Conservation (phyloP, 2,888 invertebrate genomes). For the Caenorhabditis sp. region DNA sequence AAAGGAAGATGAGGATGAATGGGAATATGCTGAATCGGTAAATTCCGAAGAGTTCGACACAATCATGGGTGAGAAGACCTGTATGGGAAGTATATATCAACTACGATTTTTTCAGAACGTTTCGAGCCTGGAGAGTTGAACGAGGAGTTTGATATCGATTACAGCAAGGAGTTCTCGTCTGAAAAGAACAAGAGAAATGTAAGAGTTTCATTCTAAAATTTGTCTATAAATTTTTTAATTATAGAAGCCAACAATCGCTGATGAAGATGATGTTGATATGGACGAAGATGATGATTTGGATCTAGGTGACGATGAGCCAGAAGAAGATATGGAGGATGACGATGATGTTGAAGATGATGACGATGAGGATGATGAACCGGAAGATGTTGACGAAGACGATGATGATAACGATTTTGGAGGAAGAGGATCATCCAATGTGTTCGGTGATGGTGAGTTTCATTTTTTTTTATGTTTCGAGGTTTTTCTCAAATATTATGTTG, state of each 20-base stretch:
- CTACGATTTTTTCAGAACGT: conserved; percentile 67
- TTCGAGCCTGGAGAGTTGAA: conserved; percentile 72
- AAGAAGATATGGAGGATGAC: conserved; percentile 32
- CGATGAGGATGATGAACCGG: conserved; percentile 37
- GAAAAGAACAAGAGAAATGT: conserved; percentile 65
- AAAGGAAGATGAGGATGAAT: conserved; percentile 75
- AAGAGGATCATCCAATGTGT: conserved; percentile 24
- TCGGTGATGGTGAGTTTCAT: conserved; percentile 12
- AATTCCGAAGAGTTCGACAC: conserved; percentile 82
- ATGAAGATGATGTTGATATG: conserved; percentile 42
- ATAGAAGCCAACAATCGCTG: conserved; percentile 14
- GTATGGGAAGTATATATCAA: neutral
- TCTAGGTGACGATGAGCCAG: conserved; percentile 35
- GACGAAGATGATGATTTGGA: conserved; percentile 48
- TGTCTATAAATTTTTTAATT: conserved; percentile 8
- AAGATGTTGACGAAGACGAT: conserved; percentile 40
- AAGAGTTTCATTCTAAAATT: conserved; percentile 3
- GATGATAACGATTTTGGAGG: conserved; percentile 12
- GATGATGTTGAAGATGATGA: conserved; percentile 34
- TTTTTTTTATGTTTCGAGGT: no score
- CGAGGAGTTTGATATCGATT: conserved; percentile 77
- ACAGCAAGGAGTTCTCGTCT: conserved; percentile 73
- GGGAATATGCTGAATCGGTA: conserved; percentile 80
- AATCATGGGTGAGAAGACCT: conserved; percentile 74
- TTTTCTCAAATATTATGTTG: neutral